Conservation (phyloP, 1,140 invertebrate genomes). For the Chironomus striatipennis region DNA sequence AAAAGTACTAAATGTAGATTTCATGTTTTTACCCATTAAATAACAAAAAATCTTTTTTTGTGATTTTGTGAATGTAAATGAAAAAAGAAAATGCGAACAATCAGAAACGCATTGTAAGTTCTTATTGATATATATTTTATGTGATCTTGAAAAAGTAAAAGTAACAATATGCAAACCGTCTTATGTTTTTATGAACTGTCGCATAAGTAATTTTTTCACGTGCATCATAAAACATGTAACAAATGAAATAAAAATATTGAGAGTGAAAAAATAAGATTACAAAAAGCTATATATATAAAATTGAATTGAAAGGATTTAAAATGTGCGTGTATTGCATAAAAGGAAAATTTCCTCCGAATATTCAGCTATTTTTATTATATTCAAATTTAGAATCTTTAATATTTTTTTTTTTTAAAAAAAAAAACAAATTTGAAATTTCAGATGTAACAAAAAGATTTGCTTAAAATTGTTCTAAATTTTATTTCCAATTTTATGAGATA, state of each 20-base stretch:
- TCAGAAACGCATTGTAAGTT: no score
- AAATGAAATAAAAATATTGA: no score
- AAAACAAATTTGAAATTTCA: no score
- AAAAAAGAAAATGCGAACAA: neutral
- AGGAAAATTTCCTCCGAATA: no score
- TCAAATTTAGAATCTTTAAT: no score
- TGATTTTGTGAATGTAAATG: neutral
- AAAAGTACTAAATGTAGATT: constrained; percentile 3
- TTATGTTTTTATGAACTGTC: neutral
- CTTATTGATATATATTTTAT: neutral
- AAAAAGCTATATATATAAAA: neutral
- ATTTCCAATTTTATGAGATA: no score
- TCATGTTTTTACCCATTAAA: neutral
- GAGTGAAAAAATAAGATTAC: neutral
- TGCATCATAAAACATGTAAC: neutral
- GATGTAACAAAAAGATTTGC: no score
- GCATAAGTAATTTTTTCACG: neutral
- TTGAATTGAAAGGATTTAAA: neutral
- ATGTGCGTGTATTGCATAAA: neutral
- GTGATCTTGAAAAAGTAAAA: neutral
- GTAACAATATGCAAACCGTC: neutral
- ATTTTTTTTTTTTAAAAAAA: no score
- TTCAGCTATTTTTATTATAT: no score
- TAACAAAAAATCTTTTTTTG: neutral
- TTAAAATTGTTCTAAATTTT: no score